Base-by-base conservation (phyloP, 2,113 vertebrate species). In the Ariopsis seemanni region DNA sequence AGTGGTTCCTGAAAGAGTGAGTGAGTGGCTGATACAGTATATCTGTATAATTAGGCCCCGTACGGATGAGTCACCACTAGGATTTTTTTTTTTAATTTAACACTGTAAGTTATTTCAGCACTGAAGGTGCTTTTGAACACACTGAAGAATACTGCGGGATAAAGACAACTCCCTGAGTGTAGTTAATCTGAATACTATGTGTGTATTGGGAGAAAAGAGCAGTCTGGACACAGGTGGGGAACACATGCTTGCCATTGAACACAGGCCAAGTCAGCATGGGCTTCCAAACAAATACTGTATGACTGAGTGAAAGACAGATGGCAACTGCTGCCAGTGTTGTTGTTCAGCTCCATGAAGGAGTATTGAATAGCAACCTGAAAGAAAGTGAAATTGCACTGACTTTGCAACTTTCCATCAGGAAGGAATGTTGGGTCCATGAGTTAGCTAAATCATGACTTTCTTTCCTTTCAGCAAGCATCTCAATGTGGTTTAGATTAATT, bases 341-440 rank as follows among this genome's bases (percentile, higher is more conserved):
- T 50, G 55, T 71, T 77, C 22, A 22, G 55, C 22, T 60, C 71
- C 25, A 71, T 42, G 48, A 77, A n/a, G 69, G 50, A 78, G 69
- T 50, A 78, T n/a, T 55, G 84, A 25, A 78, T 25, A 34, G 18
- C 74, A 79, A 67, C 74, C 48, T 14, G 72, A 65, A n/a, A 78
- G n/a, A 67, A 86, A 30, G n/a, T 30, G 53, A 75, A 85, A 27
- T 48, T 74, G 55, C 69, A 57, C 18, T 53, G 42, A n/a, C 11
- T 63, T 75, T 86, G 60, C 42, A 78, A 85, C 72, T 78, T 50
- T 78, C 7, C n/a, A n/a, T 34, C 65, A 30, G n/a, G 55, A 85
- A 50, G 27, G n/a, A 79, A 48, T 57, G 14, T 27, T 9, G 0
- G 71, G 50, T 4, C 27, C n/a, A 53, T 65, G 12, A n/a, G 42